Evolutionary conservation across 2,888 invertebrate species (phyloP).

Genomic region (Drosophila multiciliata): DNA sequence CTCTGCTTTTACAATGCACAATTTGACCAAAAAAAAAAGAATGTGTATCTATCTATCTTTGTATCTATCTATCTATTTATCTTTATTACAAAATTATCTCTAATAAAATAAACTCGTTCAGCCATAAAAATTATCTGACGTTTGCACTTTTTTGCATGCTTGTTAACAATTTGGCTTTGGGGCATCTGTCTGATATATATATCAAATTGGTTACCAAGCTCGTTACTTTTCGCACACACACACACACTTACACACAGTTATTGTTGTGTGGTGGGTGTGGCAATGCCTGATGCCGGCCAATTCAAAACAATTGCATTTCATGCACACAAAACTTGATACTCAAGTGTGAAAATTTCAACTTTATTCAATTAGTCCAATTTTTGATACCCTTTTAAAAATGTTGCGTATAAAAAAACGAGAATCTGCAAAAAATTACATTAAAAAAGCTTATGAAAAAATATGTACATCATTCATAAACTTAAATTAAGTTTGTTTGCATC

Average conservation of each 20-base stretch:
- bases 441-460: neutral
- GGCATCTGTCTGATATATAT: constrained; percentile 12
- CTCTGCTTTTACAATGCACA: neutral
- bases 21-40: constrained; percentile 2
- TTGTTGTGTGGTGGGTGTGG: constrained; percentile 36
- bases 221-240: constrained; percentile 11
- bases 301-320: constrained; percentile 77
- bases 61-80: constrained; percentile 6
- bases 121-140: constrained; percentile 40
- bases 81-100: constrained; percentile 26
- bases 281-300: constrained; percentile 42
- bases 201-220: constrained; percentile 19
- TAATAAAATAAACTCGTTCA: constrained; percentile 17
- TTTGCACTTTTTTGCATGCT: constrained; percentile 48
- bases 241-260: neutral
- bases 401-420: neutral
- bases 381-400: constrained; percentile 15
- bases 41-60: neutral
- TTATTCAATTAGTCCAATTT: neutral
- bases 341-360: constrained; percentile 56
- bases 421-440: neutral
- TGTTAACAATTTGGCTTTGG: constrained; percentile 56
- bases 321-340: constrained; percentile 72
- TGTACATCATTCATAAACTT: neutral
- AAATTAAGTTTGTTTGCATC: neutral